Evolutionary conservation across 2,888 invertebrate species (phyloP).

Genomic region (Cataglyphis livida): DNA sequence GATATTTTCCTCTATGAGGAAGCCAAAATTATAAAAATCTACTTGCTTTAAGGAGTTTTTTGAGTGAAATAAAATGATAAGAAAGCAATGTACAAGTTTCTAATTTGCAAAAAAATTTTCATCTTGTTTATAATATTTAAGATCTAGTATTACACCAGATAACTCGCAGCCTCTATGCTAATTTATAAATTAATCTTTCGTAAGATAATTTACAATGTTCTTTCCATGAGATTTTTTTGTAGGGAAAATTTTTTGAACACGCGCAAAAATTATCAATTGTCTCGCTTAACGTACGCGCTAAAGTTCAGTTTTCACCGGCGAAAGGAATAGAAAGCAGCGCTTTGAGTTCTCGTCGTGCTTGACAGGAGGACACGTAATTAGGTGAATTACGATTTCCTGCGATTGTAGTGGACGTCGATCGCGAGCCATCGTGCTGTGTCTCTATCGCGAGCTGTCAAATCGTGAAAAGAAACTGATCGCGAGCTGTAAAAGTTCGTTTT

Average conservation of each 20-base stretch:
- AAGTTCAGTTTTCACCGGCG: constrained; percentile 46
- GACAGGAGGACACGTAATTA: constrained; percentile 54
- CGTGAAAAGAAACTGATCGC: neutral
- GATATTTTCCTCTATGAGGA: too few species aligned
- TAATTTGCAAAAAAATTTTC: too few species aligned
- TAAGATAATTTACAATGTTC: neutral
- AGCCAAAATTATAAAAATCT: too few species aligned
- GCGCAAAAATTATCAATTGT: constrained; percentile 17
- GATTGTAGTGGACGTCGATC: neutral
- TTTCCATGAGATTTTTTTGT: neutral
- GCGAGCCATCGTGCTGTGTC: neutral
- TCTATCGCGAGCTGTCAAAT: neutral
- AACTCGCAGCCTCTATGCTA: neutral
- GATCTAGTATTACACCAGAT: neutral
- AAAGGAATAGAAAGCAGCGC: constrained; percentile 55
- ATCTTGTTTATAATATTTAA: neutral
- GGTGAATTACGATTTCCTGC: constrained; percentile 44
- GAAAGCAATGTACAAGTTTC: too few species aligned
- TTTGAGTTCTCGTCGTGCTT: constrained; percentile 58
- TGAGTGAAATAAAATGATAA: too few species aligned
- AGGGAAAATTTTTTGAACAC: neutral
- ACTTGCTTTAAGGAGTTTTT: too few species aligned
- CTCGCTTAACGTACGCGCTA: neutral
- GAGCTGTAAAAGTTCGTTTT: neutral
- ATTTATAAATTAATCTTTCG: neutral